These are phyloP conservation scores for Merluccius polli DNA, from an alignment of 2,797 vertebrate genomes.

Conservation along the genomic window DNA sequence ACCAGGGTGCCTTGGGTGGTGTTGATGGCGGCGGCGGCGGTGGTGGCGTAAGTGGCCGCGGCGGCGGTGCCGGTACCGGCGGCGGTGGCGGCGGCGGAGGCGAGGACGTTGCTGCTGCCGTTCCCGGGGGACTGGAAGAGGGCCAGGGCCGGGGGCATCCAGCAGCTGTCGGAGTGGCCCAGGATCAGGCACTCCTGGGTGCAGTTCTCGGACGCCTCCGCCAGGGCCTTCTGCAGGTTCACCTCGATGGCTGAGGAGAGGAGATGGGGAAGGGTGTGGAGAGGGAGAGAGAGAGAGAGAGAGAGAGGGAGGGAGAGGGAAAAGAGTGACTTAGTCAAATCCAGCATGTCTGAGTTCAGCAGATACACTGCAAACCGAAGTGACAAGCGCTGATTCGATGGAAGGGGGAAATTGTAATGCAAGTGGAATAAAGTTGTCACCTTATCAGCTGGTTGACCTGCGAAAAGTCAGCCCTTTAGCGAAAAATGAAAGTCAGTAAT, in stretches of 20 bases:
- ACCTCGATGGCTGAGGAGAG: slow-evolving; percentile 84
- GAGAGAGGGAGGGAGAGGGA: neutral
- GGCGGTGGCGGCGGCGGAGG: slow-evolving; percentile 53
- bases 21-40: slow-evolving; percentile 36
- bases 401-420: slow-evolving; percentile 34
- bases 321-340: slow-evolving; percentile 3
- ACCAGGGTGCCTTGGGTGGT: neutral
- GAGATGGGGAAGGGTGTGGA: slow-evolving; percentile 17
- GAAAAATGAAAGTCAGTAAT: slow-evolving; percentile 67
- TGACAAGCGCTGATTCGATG: neutral
- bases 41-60: slow-evolving; percentile 58
- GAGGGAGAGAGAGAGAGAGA: neutral
- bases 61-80: slow-evolving; percentile 62
- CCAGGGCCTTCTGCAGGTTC: slow-evolving; percentile 90
- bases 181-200: slow-evolving; percentile 97
- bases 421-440: slow-evolving; percentile 53
- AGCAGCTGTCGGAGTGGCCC: slow-evolving; percentile 97
- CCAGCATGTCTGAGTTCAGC: neutral
- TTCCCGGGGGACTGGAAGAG: slow-evolving; percentile 79
- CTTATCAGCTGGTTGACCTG: slow-evolving; percentile 64
- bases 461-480: slow-evolving; percentile 68
- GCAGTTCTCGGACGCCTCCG: slow-evolving; percentile 94
- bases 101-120: slow-evolving; percentile 62
- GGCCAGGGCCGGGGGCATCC: slow-evolving; percentile 91
- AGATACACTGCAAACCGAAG: slow-evolving; percentile 5